Conservation (phyloP, 1,140 invertebrate species). For the Brachionus asplanchnoidis region DNA sequence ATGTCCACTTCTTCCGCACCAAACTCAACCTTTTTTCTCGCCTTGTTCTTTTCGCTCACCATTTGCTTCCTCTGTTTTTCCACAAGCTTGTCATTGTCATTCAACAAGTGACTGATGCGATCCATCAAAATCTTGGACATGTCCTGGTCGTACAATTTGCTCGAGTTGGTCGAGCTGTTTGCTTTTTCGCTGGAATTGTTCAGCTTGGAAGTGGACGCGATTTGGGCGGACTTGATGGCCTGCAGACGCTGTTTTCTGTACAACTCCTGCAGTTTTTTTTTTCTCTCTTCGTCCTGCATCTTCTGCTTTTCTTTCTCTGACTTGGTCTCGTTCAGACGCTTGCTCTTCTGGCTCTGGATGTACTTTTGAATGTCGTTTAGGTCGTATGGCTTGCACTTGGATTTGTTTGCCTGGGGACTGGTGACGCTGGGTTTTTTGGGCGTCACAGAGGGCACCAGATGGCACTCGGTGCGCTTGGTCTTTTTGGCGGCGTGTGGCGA, state of each 20-base stretch:
- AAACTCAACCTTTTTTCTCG: not conserved
- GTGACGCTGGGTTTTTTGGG: not conserved
- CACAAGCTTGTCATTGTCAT: constrained; percentile 30
- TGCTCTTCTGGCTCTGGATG: constrained; percentile 21
- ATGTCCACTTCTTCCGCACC: not conserved
- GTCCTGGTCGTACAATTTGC: constrained; percentile 8
- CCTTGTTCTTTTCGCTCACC: not conserved
- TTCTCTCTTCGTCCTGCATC: constrained; percentile 13
- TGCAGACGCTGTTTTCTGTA: constrained; percentile 19
- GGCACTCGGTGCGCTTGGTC: not conserved
- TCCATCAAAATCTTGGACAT: constrained; percentile 36
- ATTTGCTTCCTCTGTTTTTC: constrained; percentile 13
- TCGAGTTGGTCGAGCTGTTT: constrained; percentile 21
- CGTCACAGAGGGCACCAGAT: not conserved
- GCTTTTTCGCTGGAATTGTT: not conserved
- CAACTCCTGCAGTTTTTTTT: constrained; percentile 15
- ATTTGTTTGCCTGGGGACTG: not conserved
- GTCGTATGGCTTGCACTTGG: constrained; percentile 26
- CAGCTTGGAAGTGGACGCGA: not conserved
- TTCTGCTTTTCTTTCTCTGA: constrained; percentile 19
- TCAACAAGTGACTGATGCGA: constrained; percentile 29
- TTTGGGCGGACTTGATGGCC: not conserved
- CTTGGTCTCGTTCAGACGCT: not conserved
- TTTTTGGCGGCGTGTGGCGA: not conserved
- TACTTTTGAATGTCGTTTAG: constrained; percentile 30